A percentile compares a stretch with the other conserved stretches of the same genome.
These are phyloP conservation scores for Blastobasis lacticolella DNA, from an alignment of 2,888 invertebrate genomes.

Conservation along the genomic window DNA sequence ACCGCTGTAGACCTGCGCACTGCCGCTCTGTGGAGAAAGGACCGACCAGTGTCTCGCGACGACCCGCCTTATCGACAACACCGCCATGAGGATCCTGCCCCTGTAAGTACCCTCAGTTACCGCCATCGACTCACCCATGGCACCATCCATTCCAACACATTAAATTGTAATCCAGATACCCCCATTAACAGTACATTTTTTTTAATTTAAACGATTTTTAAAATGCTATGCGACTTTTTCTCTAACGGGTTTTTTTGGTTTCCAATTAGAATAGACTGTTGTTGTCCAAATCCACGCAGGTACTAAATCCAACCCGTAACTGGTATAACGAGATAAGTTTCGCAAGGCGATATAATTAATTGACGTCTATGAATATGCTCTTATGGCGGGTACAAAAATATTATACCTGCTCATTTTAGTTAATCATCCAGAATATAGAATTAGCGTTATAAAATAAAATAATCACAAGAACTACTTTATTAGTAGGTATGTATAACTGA, in stretches of 20 bases:
- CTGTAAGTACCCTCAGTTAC: constrained; percentile 41
- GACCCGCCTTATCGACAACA: constrained; percentile 26
- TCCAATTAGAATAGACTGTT: not conserved
- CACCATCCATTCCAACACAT: not conserved
- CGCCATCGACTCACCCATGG: not conserved
- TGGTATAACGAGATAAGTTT: not conserved
- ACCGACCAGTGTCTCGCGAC: constrained; percentile 39
- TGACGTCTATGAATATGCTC: not conserved
- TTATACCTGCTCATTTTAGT: too few relatives aligned
- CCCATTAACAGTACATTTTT: not conserved
- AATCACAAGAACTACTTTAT: too few relatives aligned
- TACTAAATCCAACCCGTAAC: not conserved
- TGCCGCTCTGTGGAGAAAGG: constrained; percentile 51
- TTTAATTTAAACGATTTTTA: constrained; percentile 3
- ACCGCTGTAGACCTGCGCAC: constrained; percentile 54
- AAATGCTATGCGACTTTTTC: constrained; percentile 44
- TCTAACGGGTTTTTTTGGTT: not conserved
- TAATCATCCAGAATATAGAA: too few relatives aligned
- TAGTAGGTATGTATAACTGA: too few relatives aligned
- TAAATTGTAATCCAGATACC: not conserved
- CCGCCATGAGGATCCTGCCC: constrained; percentile 58
- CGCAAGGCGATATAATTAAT: constrained; percentile 25
- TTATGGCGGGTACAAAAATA: too few relatives aligned
- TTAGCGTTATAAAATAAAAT: too few relatives aligned
- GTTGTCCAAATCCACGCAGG: not conserved